A percentile compares a stretch with the other conserved stretches of the same genome.
Evolutionary conservation across 2,888 invertebrate genomes (phyloP).

Genomic region (Melangyna quadrimaculata): DNA sequence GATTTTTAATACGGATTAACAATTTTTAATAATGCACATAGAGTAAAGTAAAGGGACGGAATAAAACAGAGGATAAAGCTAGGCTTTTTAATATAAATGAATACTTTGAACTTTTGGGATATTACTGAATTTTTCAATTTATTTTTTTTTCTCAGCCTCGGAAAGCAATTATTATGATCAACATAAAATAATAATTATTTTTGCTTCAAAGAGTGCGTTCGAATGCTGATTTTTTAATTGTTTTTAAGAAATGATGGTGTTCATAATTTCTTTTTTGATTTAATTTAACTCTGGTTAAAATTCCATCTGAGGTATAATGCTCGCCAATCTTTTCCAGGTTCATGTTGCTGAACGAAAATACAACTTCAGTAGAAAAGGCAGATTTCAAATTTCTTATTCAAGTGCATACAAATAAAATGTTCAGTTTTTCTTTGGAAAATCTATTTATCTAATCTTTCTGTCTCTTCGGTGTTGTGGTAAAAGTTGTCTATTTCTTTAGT

Average conservation of each 20-base stretch:
- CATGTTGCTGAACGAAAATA: too few species aligned
- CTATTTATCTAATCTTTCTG: too few species aligned
- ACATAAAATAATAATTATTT: background rate
- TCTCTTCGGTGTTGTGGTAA: too few species aligned
- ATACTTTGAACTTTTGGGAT: constrained; percentile 49
- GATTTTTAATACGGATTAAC: constrained; percentile 68
- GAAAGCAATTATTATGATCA: constrained; percentile 45
- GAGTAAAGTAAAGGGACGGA: background rate
- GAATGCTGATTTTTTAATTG: background rate
- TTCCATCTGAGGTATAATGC: too few species aligned
- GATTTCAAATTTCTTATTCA: too few species aligned
- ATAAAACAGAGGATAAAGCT: background rate
- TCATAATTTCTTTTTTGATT: background rate
- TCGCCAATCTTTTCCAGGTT: too few species aligned
- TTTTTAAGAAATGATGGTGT: background rate
- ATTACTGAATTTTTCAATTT: constrained; percentile 47
- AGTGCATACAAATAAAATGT: too few species aligned
- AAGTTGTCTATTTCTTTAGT: too few species aligned
- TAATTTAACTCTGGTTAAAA: too few species aligned
- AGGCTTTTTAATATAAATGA: background rate
- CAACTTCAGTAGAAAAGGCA: too few species aligned
- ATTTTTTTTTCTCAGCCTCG: constrained; percentile 43
- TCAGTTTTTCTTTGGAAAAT: too few species aligned
- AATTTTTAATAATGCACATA: constrained; percentile 58
- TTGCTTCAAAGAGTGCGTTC: background rate